These are phyloP conservation scores for Drosophila equinoxialis DNA, from an alignment of 1,140 invertebrate species.

Conservation along the genomic window DNA sequence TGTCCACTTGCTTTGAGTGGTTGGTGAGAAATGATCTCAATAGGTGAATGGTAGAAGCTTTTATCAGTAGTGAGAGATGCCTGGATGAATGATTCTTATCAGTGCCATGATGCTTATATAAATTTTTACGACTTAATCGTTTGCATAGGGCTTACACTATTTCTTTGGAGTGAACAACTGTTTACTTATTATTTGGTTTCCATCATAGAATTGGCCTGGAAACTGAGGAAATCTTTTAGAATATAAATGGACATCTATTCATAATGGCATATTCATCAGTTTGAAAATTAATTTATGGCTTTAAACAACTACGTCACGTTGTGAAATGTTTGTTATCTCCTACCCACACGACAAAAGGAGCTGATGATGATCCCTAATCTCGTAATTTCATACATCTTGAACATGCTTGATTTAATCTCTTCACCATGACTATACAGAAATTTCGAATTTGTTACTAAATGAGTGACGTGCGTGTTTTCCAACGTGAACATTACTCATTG, in stretches of 20 bases:
- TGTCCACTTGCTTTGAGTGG: constrained; percentile 25
- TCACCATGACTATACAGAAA: constrained; percentile 10
- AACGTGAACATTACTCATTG: constrained; percentile 2
- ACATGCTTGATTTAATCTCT: constrained; percentile 1
- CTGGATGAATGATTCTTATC: constrained; percentile 41
- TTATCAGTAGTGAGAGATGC: constrained; percentile 36
- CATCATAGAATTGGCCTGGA: no score
- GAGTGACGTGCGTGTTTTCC: background rate
- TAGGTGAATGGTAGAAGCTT: constrained; percentile 23
- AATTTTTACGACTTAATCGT: background rate
- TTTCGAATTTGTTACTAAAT: background rate
- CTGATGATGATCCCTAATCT: constrained; percentile 7
- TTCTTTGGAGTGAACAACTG: background rate
- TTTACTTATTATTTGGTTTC: background rate
- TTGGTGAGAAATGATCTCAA: constrained; percentile 36
- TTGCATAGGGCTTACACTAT: constrained; percentile 1
- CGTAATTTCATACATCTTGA: background rate
- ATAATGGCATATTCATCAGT: background rate
- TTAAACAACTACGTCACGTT: background rate
- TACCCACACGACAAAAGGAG: background rate
- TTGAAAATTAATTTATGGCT: background rate
- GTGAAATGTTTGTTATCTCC: constrained; percentile 1
- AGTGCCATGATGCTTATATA: constrained; percentile 27
- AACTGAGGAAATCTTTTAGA: no score
- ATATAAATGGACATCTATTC: background rate